These are phyloP conservation scores for Drosophila conformis DNA, from an alignment of 2,888 invertebrate genomes.

Conservation along the genomic window DNA sequence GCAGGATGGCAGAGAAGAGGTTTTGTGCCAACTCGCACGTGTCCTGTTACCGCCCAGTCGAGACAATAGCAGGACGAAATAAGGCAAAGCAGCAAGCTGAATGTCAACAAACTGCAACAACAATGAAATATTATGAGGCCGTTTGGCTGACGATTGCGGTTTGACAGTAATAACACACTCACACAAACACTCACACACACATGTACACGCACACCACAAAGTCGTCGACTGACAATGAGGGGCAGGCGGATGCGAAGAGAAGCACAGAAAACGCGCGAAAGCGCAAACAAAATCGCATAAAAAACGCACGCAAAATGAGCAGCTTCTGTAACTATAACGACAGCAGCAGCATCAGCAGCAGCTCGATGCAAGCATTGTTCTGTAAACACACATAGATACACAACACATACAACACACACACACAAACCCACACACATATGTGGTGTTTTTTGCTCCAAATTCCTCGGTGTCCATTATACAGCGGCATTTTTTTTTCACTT, in stretches of 20 bases:
- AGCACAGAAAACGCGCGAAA: conserved; percentile 51
- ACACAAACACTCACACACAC: conserved; percentile 2
- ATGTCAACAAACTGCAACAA: conserved; percentile 73
- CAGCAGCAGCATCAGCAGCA: conserved; percentile 10
- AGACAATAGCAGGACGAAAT: conserved; percentile 27
- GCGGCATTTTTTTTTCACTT: conserved; percentile 34
- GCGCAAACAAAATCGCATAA: conserved; percentile 51
- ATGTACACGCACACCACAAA: background rate
- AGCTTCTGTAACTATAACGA: conserved; percentile 25
- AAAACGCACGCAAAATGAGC: conserved; percentile 52
- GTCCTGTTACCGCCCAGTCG: conserved; percentile 66
- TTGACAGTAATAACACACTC: conserved; percentile 64
- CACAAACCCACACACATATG: conserved; percentile 24
- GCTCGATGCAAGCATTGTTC: conserved; percentile 55
- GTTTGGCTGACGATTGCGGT: conserved; percentile 53
- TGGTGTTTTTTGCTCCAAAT: conserved; percentile 40
- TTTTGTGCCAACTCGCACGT: conserved; percentile 28
- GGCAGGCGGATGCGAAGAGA: conserved; percentile 1
- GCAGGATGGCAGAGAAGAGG: background rate
- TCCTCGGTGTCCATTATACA: conserved; percentile 74
- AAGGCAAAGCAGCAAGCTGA: conserved; percentile 40
- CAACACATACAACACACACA: conserved; percentile 17
- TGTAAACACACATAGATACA: conserved; percentile 39
- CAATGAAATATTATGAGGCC: conserved; percentile 74
- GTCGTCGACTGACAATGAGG: background rate